Percentiles rank a stretch among this genome's conserved stretches.
Conservation (phyloP, 2,113 vertebrate species). For the Solenodon paradoxus region DNA sequence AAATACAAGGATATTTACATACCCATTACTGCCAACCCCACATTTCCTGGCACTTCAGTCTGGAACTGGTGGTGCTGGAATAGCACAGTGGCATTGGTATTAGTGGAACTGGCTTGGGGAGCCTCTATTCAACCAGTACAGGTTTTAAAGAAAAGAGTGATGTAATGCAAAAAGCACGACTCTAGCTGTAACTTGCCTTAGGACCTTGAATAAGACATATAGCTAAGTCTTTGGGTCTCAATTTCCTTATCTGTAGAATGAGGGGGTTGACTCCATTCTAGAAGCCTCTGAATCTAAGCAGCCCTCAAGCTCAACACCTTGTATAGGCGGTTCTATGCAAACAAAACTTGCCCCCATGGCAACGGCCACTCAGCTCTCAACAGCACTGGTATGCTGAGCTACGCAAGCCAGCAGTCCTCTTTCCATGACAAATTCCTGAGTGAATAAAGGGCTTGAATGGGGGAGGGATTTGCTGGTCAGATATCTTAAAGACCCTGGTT, state of each 20-base stretch:
- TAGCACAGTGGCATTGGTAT: background rate
- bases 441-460: slow-evolving; percentile 46
- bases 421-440: slow-evolving; percentile 63
- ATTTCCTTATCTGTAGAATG: slow-evolving; percentile 16
- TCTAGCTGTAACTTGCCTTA: background rate
- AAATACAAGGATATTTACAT: background rate
- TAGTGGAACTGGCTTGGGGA: background rate
- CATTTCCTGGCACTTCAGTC: slow-evolving; percentile 9
- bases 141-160: background rate
- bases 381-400: slow-evolving; percentile 34
- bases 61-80: background rate
- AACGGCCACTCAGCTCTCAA: slow-evolving; percentile 25
- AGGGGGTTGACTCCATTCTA: background rate
- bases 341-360: slow-evolving; percentile 44
- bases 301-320: background rate
- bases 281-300: slow-evolving; percentile 21
- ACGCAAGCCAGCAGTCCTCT: slow-evolving; percentile 35
- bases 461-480: background rate
- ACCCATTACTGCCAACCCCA: background rate
- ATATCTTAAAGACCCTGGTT: slow-evolving; percentile 45
- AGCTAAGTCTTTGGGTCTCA: background rate
- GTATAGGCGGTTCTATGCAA: slow-evolving; percentile 41
- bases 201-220: background rate
- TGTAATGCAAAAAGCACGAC: background rate
- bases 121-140: background rate